Evolutionary conservation across 1,140 invertebrate genomes (phyloP), one percentile per base, ranked within the genome.

Genomic region (Aleiodes sp.): DNA sequence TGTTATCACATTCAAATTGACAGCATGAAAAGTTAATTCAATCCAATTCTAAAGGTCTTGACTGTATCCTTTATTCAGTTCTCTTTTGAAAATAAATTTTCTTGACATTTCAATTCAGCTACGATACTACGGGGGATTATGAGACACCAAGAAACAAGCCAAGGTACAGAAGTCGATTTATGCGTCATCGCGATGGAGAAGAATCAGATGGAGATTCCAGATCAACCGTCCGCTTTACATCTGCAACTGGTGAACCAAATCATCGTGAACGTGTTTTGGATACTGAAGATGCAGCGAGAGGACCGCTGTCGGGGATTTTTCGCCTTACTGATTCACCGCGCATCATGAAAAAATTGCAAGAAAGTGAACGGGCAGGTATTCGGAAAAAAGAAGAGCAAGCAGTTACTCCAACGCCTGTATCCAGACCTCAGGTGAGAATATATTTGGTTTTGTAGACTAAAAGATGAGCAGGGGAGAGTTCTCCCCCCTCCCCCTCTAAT

Each of bases 271-370:
- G 92, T 61, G 93, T 96, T 0, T 84, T 95, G 14, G 95, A 96
- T 78, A 96, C 94, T 2, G 95, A 97, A 84, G 95, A 96, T 78
- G 94, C 94, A 0, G 92, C 94, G 3, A 88, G 92, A 64, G 96
- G 95, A 4, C 95, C 95, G 1, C 87, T 98, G 0, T 96, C 94
- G 82, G 96, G 95, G 41, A 95, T 97, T 77, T 93, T 94, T 59
- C 88, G 94, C n/a, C 84, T 97, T 2, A 90, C 91, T n/a, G 96
- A 97, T 80, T 96, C 94, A 31, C 93, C 94, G 0, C 87, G 94
- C 43, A 93, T 96, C 0, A 95, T 97, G 89, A 94, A 94, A 82
- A 91, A 94, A 57, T 87, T 97, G 61, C 91, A 95, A 74, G 94
- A 96, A 72, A 91, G 89, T 61, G 92, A 94, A 73, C 91, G 89